phyloP scores from a whole-genome alignment of 2,888 invertebrate species.

The Embidobia sp. region DNA sequence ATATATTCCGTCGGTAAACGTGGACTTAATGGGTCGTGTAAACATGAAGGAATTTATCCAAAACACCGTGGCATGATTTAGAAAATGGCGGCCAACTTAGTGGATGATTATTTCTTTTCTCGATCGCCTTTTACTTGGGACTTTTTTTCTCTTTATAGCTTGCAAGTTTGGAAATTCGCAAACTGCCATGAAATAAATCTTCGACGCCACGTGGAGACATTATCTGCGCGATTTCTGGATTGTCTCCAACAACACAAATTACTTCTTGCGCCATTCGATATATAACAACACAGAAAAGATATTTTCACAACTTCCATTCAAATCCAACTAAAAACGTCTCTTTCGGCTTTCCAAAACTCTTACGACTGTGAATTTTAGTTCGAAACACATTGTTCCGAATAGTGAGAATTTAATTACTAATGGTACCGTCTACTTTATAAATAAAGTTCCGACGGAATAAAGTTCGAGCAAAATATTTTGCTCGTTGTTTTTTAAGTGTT shows the following conservation, averaged over 20 bases:
- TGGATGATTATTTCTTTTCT: conserved; percentile 24
- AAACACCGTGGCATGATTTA: background rate
- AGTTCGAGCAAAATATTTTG: background rate
- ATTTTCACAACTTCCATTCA: conserved; percentile 53
- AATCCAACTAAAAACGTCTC: conserved; percentile 55
- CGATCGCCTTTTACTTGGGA: conserved; percentile 26
- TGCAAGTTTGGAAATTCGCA: conserved; percentile 41
- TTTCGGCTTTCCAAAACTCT: conserved; percentile 35
- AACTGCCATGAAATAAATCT: conserved; percentile 60
- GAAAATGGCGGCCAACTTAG: conserved; percentile 8
- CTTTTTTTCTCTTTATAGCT: conserved; percentile 26
- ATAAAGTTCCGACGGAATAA: too few relatives aligned
- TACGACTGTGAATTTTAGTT: conserved; percentile 50
- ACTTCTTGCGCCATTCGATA: conserved; percentile 57
- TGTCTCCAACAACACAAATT: conserved; percentile 61
- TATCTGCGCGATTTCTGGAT: conserved; percentile 60
- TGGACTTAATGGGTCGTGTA: background rate
- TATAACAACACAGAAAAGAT: conserved; percentile 45
- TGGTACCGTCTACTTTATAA: background rate
- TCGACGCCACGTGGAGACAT: conserved; percentile 45
- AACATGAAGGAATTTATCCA: background rate
- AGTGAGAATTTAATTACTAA: conserved; percentile 30
- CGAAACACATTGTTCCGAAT: conserved; percentile 21
- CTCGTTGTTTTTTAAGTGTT: background rate
- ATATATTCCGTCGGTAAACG: too few relatives aligned